These are phyloP conservation scores for Drosophila pegasa DNA, from an alignment of 2,888 invertebrate genomes.

Conservation along the genomic window DNA sequence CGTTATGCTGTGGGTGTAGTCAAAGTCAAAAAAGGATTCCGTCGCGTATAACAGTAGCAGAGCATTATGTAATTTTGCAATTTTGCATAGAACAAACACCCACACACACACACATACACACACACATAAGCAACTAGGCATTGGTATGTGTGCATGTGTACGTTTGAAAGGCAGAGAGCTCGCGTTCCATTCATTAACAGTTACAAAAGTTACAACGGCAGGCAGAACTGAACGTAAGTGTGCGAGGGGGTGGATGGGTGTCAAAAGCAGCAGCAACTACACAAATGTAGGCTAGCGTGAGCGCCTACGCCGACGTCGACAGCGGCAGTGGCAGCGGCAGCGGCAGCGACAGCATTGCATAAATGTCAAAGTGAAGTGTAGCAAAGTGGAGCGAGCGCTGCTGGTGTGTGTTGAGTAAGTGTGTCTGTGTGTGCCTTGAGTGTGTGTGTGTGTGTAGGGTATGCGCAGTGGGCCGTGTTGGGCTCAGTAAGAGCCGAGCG, in stretches of 20 bases:
- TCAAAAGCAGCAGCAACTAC: constrained; percentile 34
- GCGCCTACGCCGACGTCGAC: constrained; percentile 24
- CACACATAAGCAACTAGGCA: constrained; percentile 8
- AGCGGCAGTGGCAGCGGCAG: background rate
- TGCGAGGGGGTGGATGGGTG: constrained; percentile 3
- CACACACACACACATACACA: constrained; percentile 16
- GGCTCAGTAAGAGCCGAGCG: constrained; percentile 1
- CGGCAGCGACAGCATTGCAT: constrained; percentile 57
- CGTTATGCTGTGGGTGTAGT: constrained; percentile 23
- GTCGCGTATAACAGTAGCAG: constrained; percentile 10
- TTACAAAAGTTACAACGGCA: constrained; percentile 44
- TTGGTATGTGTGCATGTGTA: constrained; percentile 1
- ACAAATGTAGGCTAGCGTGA: constrained; percentile 54
- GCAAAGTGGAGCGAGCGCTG: constrained; percentile 10
- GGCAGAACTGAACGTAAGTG: constrained; percentile 6
- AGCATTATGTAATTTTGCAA: constrained; percentile 54
- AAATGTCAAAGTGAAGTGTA: constrained; percentile 65
- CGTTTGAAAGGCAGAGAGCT: constrained; percentile 3
- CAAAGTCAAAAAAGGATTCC: constrained; percentile 42
- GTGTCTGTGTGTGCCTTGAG: background rate
- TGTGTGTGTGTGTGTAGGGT: background rate
- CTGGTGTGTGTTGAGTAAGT: background rate
- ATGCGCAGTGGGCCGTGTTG: constrained; percentile 12
- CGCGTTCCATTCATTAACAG: constrained; percentile 58
- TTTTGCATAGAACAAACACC: constrained; percentile 35